Percentiles rank a stretch among this genome's conserved stretches.
Conservation (phyloP, 2,797 vertebrate genomes). For the Semotilus atromaculatus region DNA sequence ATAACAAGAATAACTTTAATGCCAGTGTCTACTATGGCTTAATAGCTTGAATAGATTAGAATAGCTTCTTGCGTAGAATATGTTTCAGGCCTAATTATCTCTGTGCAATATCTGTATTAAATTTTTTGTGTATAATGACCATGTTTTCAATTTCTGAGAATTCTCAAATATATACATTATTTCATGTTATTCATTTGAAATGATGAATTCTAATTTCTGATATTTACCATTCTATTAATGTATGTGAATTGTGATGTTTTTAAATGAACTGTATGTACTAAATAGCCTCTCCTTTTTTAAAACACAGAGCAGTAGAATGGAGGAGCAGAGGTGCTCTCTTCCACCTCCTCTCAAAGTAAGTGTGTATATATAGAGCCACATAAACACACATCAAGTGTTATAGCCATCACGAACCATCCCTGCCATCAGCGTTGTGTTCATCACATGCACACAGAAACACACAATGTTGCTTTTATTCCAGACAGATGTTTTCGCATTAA, state of each 20-base stretch:
- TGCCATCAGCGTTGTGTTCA: neutral
- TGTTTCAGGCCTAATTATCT: neutral
- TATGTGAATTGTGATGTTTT: neutral
- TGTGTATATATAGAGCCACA: constrained; percentile 51
- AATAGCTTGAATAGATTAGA: neutral
- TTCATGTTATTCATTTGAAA: neutral
- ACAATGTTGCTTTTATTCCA: constrained; percentile 10
- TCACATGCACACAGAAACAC: constrained; percentile 17
- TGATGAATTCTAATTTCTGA: neutral
- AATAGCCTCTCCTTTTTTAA: constrained; percentile 46
- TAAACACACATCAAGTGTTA: constrained; percentile 37
- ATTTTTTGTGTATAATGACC: neutral
- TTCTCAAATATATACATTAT: neutral
- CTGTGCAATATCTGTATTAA: neutral
- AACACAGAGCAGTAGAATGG: constrained; percentile 92
- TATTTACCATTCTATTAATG: neutral
- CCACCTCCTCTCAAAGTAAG: constrained; percentile 93
- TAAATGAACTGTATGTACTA: neutral
- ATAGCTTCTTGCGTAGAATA: constrained; percentile 4
- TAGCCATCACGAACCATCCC: neutral
- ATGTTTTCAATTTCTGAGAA: neutral
- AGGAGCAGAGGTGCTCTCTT: constrained; percentile 90
- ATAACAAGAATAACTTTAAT: neutral
- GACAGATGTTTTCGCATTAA: neutral
- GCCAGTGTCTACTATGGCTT: neutral